Conservation (phyloP, 2,888 invertebrate species). For the Orchestes rusci region DNA sequence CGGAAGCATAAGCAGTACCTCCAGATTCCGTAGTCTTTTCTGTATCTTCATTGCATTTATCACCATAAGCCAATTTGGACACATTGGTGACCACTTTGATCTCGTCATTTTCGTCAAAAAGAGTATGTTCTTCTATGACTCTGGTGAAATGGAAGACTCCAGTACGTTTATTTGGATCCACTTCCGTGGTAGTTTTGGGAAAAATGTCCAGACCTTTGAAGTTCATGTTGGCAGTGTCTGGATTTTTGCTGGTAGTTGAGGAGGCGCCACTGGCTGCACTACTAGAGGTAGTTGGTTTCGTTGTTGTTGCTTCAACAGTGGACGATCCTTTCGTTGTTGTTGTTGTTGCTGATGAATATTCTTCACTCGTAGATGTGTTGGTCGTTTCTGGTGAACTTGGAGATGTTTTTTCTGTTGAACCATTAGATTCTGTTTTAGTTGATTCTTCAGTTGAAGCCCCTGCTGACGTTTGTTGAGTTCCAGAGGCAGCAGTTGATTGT, state of each 20-base stretch:
- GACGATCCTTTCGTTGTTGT: not conserved
- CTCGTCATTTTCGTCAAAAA: conserved; percentile 18
- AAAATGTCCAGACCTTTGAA: conserved; percentile 8
- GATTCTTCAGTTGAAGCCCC: too few relatives aligned
- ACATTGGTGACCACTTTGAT: conserved; percentile 11
- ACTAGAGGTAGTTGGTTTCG: not conserved
- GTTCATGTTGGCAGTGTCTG: conserved; percentile 6
- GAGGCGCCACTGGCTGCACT: not conserved
- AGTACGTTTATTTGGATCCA: not conserved
- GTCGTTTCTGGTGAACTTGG: not conserved
- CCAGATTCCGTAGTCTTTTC: too few relatives aligned
- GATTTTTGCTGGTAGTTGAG: not conserved
- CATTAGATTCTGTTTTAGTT: too few relatives aligned
- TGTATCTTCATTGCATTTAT: too few relatives aligned
- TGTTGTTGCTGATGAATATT: not conserved
- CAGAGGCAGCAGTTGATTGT: too few relatives aligned
- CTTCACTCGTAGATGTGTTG: not conserved
- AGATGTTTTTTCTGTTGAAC: not conserved
- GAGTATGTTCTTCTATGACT: conserved; percentile 6
- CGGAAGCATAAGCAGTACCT: too few relatives aligned
- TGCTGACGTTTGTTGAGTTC: too few relatives aligned
- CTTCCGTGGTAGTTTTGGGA: conserved; percentile 9
- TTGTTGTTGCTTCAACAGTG: conserved; percentile 1
- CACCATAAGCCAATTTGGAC: too few relatives aligned
- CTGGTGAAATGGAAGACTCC: conserved; percentile 12